Base-by-base conservation (phyloP, 2,113 vertebrate species). In the Sula dactylatra region DNA sequence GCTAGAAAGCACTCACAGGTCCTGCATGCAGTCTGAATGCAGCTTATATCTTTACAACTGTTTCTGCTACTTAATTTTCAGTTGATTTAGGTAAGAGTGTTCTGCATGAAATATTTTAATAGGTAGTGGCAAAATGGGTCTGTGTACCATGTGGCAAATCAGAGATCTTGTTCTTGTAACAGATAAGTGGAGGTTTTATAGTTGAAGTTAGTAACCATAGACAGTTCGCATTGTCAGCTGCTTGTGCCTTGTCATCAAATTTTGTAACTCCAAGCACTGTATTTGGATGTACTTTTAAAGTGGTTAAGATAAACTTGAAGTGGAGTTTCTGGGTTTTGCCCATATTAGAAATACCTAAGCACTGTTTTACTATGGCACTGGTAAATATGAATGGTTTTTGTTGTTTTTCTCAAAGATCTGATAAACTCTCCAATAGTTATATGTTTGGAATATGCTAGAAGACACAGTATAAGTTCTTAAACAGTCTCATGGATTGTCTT, bases 361-460 rank as follows among this genome's bases (percentile, higher is more conserved):
- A 64, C 3, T 61, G 12, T 49, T 38, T 66, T 79, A 38, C 13
- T 73, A 6, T 4, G 13, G 10, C 15, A 31, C 10, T 38, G 31
- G 34, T 70, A 74, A 59, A 54, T 45, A 8, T 47, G 62, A 78
- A 3, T 45, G 12, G 0, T 1, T 64, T 88, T 79, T 76, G 11
- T 54, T 58, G n/a, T 25, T 79, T 45, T 66, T 38, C 36, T 58
- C 25, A 55, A 77, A 83, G 64, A 27, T 15, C 34, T 70, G 16
- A 36, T 67, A 74, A 62, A 27, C 6, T 0, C 1, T 25, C 17
- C 15, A 4, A 4, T 8, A 49, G 6, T 1, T 61, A 2, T 22
- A 44, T 45, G 19, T n/a, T 86, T 5, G 3, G 9, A 84, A 49
- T 40, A 72, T 34, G 24, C 31, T 77, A 20, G 54, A 64, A 85